These are phyloP conservation scores for Erythrocercus mccallii DNA, from an alignment of 2,113 vertebrate species.

Conservation along the genomic window DNA sequence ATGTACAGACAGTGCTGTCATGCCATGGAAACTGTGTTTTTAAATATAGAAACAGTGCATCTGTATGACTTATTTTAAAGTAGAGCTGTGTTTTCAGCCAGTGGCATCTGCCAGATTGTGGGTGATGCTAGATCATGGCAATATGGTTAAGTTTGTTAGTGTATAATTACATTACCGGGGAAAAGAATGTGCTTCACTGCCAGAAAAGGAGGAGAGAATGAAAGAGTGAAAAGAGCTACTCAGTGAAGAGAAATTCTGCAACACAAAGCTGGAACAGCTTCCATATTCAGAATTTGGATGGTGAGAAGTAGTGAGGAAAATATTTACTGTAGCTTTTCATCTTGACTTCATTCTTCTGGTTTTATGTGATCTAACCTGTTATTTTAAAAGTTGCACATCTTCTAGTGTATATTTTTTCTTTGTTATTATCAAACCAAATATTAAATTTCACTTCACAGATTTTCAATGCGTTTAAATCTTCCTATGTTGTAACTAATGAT, in stretches of 20 bases:
- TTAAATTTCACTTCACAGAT: not conserved
- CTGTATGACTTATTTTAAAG: conserved; percentile 37
- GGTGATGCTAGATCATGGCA: conserved; percentile 29
- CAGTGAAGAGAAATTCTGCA: not conserved
- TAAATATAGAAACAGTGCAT: conserved; percentile 41
- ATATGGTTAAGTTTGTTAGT: conserved; percentile 9
- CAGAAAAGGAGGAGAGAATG: conserved; percentile 1
- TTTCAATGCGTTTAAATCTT: not conserved
- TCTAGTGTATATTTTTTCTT: not conserved
- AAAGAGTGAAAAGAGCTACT: not conserved
- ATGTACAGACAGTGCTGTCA: conserved; percentile 2
- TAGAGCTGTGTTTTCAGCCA: conserved; percentile 1
- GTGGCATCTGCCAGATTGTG: conserved; percentile 23
- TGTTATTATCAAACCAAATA: not conserved
- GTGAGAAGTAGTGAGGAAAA: not conserved
- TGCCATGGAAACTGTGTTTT: conserved; percentile 38
- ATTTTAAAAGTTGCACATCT: not conserved
- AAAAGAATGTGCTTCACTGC: not conserved
- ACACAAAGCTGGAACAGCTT: not conserved
- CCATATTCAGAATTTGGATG: not conserved
- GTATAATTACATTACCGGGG: not conserved
- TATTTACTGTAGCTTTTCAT: rapidly evolving
- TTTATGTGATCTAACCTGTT: not conserved
- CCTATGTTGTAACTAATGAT: not conserved
- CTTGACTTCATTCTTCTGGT: not conserved